Conservation (phyloP, 2,113 vertebrate genomes). For the Solea solea region DNA sequence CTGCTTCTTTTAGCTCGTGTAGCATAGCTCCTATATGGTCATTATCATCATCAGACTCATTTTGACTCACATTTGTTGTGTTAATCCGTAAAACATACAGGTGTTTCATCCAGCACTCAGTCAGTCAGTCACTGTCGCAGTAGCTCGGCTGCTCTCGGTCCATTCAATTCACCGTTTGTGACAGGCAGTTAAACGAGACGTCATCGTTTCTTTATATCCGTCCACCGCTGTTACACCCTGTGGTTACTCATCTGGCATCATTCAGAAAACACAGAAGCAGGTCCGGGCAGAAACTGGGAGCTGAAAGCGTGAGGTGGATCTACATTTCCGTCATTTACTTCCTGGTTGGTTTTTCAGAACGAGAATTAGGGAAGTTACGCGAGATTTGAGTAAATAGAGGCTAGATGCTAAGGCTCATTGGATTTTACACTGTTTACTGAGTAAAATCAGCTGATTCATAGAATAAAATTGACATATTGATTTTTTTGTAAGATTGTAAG, state of each 20-base stretch:
- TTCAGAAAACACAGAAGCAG: not conserved
- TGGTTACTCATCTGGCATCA: not conserved
- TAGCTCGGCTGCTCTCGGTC: conserved; percentile 39
- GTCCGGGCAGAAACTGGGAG: not conserved
- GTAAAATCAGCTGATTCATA: too few relatives aligned
- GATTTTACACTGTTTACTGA: too few relatives aligned
- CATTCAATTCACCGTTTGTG: conserved; percentile 24
- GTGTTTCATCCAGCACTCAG: conserved; percentile 32
- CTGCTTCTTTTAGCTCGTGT: not conserved
- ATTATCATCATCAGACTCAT: too few relatives aligned
- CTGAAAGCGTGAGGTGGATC: conserved; percentile 53
- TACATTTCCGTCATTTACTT: conserved; percentile 66
- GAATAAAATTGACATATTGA: too few relatives aligned
- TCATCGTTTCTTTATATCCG: conserved; percentile 28
- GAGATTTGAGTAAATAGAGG: conserved; percentile 13
- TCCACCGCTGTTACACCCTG: not conserved
- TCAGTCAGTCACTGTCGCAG: conserved; percentile 21
- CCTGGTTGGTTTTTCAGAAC: conserved; percentile 46
- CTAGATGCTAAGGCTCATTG: too few relatives aligned
- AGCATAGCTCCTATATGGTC: not conserved
- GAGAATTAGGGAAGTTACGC: conserved; percentile 51
- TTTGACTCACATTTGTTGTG: too few relatives aligned
- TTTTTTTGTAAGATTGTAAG: too few relatives aligned
- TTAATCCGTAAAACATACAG: conserved; percentile 43
- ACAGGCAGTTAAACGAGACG: conserved; percentile 1